phyloP scores from a whole-genome alignment of 2,797 vertebrate species.

The Sebastes nivosus region DNA sequence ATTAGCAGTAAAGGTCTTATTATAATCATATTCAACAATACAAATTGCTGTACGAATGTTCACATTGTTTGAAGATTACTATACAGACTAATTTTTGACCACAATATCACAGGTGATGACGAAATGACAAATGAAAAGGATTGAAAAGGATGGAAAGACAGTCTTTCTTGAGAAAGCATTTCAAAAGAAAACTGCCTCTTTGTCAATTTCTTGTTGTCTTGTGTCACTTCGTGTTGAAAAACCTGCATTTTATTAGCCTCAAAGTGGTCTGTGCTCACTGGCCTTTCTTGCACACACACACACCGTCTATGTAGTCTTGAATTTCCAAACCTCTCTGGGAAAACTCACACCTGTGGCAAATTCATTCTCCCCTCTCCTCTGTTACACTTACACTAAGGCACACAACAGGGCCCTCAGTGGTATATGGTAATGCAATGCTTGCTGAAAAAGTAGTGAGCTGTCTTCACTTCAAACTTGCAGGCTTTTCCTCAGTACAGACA shows the following conservation, averaged over 20 bases:
- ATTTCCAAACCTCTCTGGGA: conserved; percentile 60
- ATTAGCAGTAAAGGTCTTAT: neutral
- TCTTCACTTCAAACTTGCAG: conserved; percentile 49
- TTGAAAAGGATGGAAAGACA: conserved; percentile 37
- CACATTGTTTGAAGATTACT: neutral
- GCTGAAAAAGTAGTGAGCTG: conserved; percentile 49
- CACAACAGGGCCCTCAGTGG: conserved; percentile 61
- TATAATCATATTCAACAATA: neutral
- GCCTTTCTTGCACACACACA: conserved; percentile 5
- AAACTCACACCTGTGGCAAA: conserved; percentile 75
- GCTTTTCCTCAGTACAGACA: conserved; percentile 18
- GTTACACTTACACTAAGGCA: conserved; percentile 62
- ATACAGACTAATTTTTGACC: neutral
- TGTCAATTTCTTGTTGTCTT: conserved; percentile 39
- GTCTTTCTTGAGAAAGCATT: conserved; percentile 9
- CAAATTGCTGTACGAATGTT: neutral
- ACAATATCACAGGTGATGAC: neutral
- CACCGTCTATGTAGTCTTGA: conserved; percentile 21
- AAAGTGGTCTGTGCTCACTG: conserved; percentile 6
- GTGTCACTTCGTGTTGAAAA: conserved; percentile 29
- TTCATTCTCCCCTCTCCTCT: conserved; percentile 67
- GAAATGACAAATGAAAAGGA: conserved; percentile 14
- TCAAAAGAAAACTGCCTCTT: conserved; percentile 25
- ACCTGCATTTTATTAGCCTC: conserved; percentile 39
- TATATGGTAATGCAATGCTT: conserved; percentile 59